Base-by-base conservation (phyloP, 1,140 invertebrate species). In the Aphelenchoides besseyi region DNA sequence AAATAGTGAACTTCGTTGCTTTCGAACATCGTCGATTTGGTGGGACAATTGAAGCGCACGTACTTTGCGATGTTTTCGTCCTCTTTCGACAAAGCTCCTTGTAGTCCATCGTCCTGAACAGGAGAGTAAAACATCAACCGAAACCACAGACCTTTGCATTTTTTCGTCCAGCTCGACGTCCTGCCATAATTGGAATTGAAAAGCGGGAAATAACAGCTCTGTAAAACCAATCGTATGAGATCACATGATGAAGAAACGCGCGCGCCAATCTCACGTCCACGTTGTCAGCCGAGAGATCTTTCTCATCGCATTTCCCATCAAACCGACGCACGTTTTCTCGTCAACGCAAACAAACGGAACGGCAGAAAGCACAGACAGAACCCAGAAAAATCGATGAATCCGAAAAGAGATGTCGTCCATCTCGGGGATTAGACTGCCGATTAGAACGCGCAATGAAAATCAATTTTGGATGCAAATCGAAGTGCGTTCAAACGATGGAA, bases 1-100 rank as follows among this genome's bases (percentile, higher is more conserved):
- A 98, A 98, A 87, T 97, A 96, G 85, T 95, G 91, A 0, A 98
- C 95, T 87, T 94, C 91, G 85, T 97, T 94, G 79, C 92, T 92
- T 54, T 94, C 88, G 83, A 97, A 94, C 86, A 94, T 97, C 0
- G 93, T 95, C 84, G 93, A 93, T 86, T 96, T 96, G 3, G 90
- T 91, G 16, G 92, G 93, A 16, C 94, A 90, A 87, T 95, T 94
- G 72, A 91, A 91, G 59, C 92, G 90, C 54, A 98, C 86, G 91
- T 92, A 97, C 86, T 94, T 95, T 0, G 93, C 94, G 28, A 97
- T 89, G 0, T 89, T 89, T 86, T 94, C 95, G 85, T 97, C 93
- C 57, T 94, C 91, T 86, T 95, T 96, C 1, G 90, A 89, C 68
- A 79, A 36, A 59, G 75, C 73, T n/a, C 63, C 37, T n/a, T 69